Evolutionary conservation across 2,113 vertebrate species (phyloP), one percentile per base, ranked within the genome.

Genomic region (Naja naja): DNA sequence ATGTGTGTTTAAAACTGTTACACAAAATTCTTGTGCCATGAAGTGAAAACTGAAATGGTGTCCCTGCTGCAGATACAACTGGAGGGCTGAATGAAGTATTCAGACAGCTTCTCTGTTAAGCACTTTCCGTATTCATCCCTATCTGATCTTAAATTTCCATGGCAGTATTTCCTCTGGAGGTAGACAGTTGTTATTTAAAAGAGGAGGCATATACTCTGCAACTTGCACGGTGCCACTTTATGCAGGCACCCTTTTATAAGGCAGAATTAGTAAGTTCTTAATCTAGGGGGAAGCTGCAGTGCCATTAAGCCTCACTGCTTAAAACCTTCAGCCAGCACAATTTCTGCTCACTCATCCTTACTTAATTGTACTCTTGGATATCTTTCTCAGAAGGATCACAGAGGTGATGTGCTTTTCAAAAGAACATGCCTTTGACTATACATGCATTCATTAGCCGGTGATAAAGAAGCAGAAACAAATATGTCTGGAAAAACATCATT

Each of bases 221-320:
- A 64, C 22, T 43, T 20, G 5, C n/a, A 49, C 18, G 7, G 43
- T 23, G 22, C 85, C 85, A 25, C 87, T 34, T 91, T 87, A 85
- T 43, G 91, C 58, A 60, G 90, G 64, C 45, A 93, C 45, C n/a
- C 34, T 85, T 93, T 85, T 56, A 64, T 89, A 54, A 91, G 90
- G 53, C 54, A 86, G 87, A 55, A 93, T 85, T 91, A 89, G 88
- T 60, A 85, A 30, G 14, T 89, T 91, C 69, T 85, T 91, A 89
- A 64, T 89, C 27, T 49, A 64, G 18, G 25, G 54, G 69, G 74
- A 60, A 91, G 20, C 10, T 14, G 22, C 5, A 30, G n/a, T 52
- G 18, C 34, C 74, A 47, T 87, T 64, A 81, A 81, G 18, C 55
- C 16, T 91, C 88, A 87, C 86, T 89, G 87, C 92, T 93, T 86